Conservation (phyloP, 2,797 vertebrate genomes). For the Sandelia bainsii region DNA sequence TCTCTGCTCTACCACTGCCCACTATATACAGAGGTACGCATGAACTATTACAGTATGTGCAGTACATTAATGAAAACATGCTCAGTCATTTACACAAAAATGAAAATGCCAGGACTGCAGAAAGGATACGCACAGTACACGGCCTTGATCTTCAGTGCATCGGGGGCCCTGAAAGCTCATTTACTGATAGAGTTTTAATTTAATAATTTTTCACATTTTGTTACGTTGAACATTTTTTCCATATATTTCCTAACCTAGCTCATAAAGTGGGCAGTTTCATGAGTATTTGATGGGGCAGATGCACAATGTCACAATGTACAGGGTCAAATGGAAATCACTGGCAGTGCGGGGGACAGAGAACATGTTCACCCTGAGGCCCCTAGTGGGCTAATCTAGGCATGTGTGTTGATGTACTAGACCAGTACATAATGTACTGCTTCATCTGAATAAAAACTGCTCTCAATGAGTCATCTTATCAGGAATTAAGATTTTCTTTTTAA, state of each 20-base stretch:
- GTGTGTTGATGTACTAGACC: slow-evolving; percentile 41
- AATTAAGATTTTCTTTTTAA: slow-evolving; percentile 11
- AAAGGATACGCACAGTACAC: neutral
- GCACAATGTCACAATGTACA: slow-evolving; percentile 53
- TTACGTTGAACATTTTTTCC: slow-evolving; percentile 8
- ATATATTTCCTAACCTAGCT: neutral
- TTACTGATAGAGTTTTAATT: neutral
- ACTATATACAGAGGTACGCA: slow-evolving; percentile 81
- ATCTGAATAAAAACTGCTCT: slow-evolving; percentile 47
- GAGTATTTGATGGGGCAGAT: slow-evolving; percentile 49
- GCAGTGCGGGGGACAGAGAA: slow-evolving; percentile 57
- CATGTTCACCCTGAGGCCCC: slow-evolving; percentile 63
- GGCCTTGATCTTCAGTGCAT: neutral
- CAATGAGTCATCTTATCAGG: slow-evolving; percentile 36
- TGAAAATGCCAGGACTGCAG: slow-evolving; percentile 23
- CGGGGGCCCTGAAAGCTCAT: neutral
- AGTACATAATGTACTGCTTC: slow-evolving; percentile 49
- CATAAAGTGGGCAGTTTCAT: slow-evolving; percentile 26
- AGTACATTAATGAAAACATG: slow-evolving; percentile 19
- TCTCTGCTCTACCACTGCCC: slow-evolving; percentile 93
- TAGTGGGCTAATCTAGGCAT: slow-evolving; percentile 38
- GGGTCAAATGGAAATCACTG: slow-evolving; percentile 53
- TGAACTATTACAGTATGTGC: neutral
- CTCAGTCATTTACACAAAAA: slow-evolving; percentile 5
- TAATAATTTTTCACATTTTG: neutral